phyloP scores from a whole-genome alignment of 2,797 vertebrate species.

The Phrynocephalus forsythii region DNA sequence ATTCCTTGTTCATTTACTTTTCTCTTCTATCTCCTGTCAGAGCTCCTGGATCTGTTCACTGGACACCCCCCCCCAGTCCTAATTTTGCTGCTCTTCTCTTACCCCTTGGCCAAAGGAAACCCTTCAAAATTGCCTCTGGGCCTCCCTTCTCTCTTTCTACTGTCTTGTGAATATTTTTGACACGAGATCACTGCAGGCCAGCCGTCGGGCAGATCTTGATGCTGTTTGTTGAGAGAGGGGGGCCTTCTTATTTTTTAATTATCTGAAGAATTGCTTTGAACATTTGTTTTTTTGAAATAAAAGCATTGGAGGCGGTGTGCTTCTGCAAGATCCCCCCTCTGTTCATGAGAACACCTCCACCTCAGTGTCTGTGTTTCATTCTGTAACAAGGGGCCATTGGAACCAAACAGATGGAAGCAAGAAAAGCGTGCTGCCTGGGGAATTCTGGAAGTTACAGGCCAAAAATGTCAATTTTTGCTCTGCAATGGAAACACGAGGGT shows the following conservation, averaged over 20 bases:
- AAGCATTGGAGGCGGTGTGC: conserved; percentile 12
- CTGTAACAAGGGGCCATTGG: background rate
- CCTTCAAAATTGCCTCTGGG: background rate
- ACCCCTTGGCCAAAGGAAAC: background rate
- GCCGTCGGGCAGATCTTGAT: background rate
- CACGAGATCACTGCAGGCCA: conserved; percentile 14
- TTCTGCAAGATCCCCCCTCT: background rate
- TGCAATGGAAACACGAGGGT: too few relatives aligned
- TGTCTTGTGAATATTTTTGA: background rate
- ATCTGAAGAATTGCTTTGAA: conserved; percentile 13
- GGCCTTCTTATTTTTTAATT: background rate
- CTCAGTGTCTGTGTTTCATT: background rate
- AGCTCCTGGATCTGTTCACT: background rate
- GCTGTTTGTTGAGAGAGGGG: background rate
- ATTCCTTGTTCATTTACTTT: background rate
- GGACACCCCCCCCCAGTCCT: background rate
- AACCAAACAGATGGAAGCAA: too few relatives aligned
- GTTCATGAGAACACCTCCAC: background rate
- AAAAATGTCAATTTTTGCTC: too few relatives aligned
- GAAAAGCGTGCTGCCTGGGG: background rate
- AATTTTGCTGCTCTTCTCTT: background rate
- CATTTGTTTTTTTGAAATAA: conserved; percentile 27
- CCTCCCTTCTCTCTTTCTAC: too few relatives aligned
- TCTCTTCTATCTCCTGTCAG: too few relatives aligned
- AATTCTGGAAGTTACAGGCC: too few relatives aligned